A percentile compares a stretch with the other conserved stretches of the same genome.
phyloP scores from a whole-genome alignment of 2,888 invertebrate species.

The Euclidia mi region DNA sequence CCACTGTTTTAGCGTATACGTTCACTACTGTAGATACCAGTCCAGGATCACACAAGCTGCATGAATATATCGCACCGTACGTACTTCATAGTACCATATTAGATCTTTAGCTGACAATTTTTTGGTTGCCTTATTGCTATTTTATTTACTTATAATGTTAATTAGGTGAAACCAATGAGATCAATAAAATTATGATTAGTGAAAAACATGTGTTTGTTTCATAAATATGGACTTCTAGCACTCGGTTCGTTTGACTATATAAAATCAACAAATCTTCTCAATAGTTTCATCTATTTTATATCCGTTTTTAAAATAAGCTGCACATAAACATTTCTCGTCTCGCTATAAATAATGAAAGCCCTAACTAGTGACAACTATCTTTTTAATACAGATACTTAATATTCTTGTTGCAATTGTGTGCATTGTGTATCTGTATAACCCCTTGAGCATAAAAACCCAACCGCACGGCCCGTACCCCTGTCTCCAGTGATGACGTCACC shows the following conservation, averaged over 20 bases:
- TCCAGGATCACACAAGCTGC: slow-evolving; percentile 80
- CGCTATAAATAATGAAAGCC: slow-evolving; percentile 21
- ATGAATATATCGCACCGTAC: slow-evolving; percentile 79
- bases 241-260: too few relatives aligned
- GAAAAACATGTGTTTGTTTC: too few relatives aligned
- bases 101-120: slow-evolving; percentile 58
- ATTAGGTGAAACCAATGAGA: slow-evolving; percentile 29
- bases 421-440: slow-evolving; percentile 82
- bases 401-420: slow-evolving; percentile 72
- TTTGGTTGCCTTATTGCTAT: slow-evolving; percentile 11
- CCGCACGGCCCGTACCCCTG: slow-evolving; percentile 78
- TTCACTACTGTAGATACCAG: slow-evolving; percentile 80
- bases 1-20: slow-evolving; percentile 74
- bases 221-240: too few relatives aligned
- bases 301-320: slow-evolving; percentile 17
- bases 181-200: neutral
- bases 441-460: slow-evolving; percentile 78
- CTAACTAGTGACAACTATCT: slow-evolving; percentile 32
- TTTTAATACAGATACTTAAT: slow-evolving; percentile 48
- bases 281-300: slow-evolving; percentile 7
- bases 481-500: slow-evolving; percentile 84
- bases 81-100: slow-evolving; percentile 73
- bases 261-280: too few relatives aligned
- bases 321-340: slow-evolving; percentile 30
- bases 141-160: slow-evolving; percentile 1